Evolutionary conservation across 2,113 vertebrate genomes (phyloP), one percentile per base, ranked within the genome.

Genomic region (Nerophis lumbriciformis): DNA sequence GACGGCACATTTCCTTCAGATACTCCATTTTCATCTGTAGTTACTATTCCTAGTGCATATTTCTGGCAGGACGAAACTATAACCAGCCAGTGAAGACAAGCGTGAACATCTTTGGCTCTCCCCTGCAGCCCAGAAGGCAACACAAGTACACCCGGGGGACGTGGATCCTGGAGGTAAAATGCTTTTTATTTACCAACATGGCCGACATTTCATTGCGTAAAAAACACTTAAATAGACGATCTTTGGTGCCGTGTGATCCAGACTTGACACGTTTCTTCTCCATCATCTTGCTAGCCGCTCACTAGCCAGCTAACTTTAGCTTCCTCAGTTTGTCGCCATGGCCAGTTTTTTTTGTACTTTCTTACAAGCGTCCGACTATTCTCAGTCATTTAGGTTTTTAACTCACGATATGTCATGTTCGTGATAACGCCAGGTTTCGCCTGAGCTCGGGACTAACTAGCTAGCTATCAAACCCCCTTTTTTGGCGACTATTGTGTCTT

Each of bases 291-390:
- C 63, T 19, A 63, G 50, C 75, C 74, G 75, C 67, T 65, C 35
- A 49, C 19, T 44, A 57, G 71, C 59, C 68, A 77, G 76, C 65
- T 80, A 83, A 63, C 66, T 78, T 81, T 80, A 77, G 75, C 78
- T 50, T 63, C 8, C 11, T 52, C 48, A 6, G 61, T 13, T 53
- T 14, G 2, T 59, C 53, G 37, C 16, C 47, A 14, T 50, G 52
- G 53, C 53, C 66, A 10, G 42, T 6, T 3, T 42, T 42, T 44
- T 44, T 1, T 44, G 42, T 19, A 28, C 14, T 39, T 54, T 49
- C 36, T 19, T 8, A n/a, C 28, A 16, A 35, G 11, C 64, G 53
- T 55, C 51, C 13, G 6, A 28, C 57, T 35, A 21, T 16, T 65
- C 15, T 66, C 82, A 77, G 82, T 81, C 80, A 75, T 16, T 0